These are phyloP conservation scores for Archocentrus centrarchus DNA, from an alignment of 2,113 vertebrate genomes.

Conservation along the genomic window DNA sequence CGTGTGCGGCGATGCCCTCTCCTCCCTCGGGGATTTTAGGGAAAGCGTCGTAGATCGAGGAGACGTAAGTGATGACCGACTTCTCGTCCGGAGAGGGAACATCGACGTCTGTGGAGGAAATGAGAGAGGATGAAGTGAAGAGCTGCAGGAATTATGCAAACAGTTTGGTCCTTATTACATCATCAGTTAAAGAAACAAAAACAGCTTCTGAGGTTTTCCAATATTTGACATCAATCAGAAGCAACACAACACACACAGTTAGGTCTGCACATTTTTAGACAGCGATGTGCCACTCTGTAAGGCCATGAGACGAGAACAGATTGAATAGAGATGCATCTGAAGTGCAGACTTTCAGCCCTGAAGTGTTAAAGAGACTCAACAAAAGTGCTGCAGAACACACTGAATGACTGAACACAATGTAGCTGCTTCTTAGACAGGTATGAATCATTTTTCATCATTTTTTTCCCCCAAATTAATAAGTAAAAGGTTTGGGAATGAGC, in stretches of 20 bases:
- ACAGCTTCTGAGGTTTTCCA: background rate
- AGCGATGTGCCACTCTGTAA: background rate
- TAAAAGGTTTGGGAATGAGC: background rate
- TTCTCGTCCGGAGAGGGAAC: conserved; percentile 97
- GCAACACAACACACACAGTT: too few species aligned
- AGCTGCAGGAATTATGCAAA: background rate
- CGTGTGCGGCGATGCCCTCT: conserved; percentile 92
- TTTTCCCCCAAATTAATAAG: background rate
- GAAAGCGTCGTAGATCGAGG: conserved; percentile 99
- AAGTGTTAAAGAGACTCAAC: background rate
- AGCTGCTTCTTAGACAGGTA: background rate
- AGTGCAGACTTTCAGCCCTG: background rate
- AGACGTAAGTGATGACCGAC: conserved; percentile 98
- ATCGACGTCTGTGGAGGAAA: conserved; percentile 88
- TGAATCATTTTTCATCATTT: too few species aligned
- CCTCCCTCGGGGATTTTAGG: conserved; percentile 98
- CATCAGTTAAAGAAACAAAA: background rate
- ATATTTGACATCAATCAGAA: background rate
- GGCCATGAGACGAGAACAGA: accelerated
- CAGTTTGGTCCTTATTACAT: background rate
- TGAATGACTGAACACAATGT: background rate
- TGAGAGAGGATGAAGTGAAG: background rate
- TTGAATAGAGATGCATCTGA: background rate
- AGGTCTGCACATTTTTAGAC: too few species aligned
- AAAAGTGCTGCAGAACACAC: background rate